Percentiles rank a stretch among this genome's conserved stretches.
Conservation (phyloP, 2,113 vertebrate genomes). For the Emydura subglobosa region DNA sequence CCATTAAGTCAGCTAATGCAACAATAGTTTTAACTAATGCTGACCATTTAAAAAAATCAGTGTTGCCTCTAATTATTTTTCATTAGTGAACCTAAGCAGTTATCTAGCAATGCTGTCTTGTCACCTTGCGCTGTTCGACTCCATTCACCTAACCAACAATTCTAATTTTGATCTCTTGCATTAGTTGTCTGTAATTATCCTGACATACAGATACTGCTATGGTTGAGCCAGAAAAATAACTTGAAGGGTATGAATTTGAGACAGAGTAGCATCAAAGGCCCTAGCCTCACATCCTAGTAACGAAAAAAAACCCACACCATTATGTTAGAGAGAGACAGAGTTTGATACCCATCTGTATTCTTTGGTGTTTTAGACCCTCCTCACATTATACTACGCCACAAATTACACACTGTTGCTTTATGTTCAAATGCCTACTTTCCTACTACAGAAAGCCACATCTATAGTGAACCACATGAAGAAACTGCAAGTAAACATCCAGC, state of each 20-base stretch:
- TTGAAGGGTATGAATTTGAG: neutral
- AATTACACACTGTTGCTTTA: conserved; percentile 33
- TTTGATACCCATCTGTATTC: neutral
- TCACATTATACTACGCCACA: neutral
- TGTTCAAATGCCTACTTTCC: conserved; percentile 45
- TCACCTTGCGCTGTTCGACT: neutral
- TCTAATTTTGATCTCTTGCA: neutral
- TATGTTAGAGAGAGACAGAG: neutral
- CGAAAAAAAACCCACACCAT: conserved; percentile 14
- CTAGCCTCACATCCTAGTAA: neutral
- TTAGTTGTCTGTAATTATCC: neutral
- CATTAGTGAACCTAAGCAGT: neutral
- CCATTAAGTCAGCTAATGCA: neutral
- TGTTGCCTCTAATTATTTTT: neutral
- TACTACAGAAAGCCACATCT: conserved; percentile 75
- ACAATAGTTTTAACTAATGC: neutral
- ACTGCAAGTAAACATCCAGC: conserved; percentile 67
- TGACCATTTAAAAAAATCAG: neutral
- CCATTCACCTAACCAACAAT: neutral
- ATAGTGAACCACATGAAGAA: conserved; percentile 74
- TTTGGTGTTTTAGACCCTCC: neutral
- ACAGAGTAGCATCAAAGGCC: conserved; percentile 29
- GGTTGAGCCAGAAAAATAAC: neutral
- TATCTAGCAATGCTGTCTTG: neutral
- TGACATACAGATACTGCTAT: neutral